phyloP scores from a whole-genome alignment of 1,140 invertebrate genomes.

The Halyomorpha halys region DNA sequence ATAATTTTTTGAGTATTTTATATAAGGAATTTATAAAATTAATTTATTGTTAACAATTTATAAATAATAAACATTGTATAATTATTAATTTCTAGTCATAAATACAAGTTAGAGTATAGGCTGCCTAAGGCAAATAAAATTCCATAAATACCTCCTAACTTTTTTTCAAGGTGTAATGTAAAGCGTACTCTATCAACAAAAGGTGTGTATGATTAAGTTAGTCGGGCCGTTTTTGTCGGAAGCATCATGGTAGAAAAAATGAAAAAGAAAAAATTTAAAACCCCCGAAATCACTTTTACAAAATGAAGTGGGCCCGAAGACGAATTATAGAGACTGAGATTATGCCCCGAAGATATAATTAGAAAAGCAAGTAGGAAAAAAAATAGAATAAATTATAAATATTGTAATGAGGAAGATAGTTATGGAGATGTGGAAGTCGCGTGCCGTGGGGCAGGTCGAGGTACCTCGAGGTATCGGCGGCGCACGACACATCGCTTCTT shows the following conservation, averaged over 20 bases:
- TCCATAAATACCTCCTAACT: too few species aligned
- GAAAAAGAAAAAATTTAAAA: neutral
- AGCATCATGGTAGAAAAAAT: neutral
- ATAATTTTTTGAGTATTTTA: too few species aligned
- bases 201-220: slow-evolving; percentile 6
- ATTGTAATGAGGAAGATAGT: slow-evolving; percentile 1
- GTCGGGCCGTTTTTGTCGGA: neutral
- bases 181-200: neutral
- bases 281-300: neutral
- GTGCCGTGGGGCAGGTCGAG: neutral
- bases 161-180: too few species aligned
- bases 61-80: too few species aligned
- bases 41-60: too few species aligned
- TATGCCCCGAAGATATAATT: neutral
- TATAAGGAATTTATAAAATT: too few species aligned
- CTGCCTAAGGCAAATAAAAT: too few species aligned
- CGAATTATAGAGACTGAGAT: neutral
- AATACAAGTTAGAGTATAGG: too few species aligned
- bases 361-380: slow-evolving; percentile 5
- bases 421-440: neutral
- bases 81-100: too few species aligned
- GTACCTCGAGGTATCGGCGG: neutral
- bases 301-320: slow-evolving; percentile 4
- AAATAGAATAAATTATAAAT: slow-evolving; percentile 2
- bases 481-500: too few species aligned